These are phyloP conservation scores for Criorhina ranunculi DNA, from an alignment of 2,888 invertebrate species.

Conservation along the genomic window DNA sequence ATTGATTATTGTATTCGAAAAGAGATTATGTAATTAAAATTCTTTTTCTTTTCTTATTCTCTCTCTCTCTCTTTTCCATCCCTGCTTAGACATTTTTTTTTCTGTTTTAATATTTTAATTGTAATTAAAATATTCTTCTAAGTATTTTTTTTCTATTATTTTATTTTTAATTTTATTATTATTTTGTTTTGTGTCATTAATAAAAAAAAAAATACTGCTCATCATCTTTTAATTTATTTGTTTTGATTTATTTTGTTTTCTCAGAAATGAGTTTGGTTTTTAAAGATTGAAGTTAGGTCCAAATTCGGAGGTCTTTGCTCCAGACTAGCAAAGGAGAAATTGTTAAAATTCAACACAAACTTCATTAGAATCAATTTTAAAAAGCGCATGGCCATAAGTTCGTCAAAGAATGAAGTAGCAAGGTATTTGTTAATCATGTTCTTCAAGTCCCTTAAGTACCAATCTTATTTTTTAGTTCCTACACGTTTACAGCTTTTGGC, in stretches of 20 bases:
- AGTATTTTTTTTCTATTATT: slow-evolving; percentile 42
- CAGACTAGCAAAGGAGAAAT: too few species aligned
- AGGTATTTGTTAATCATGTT: too few species aligned
- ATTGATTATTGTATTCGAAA: slow-evolving; percentile 44
- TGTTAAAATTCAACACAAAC: too few species aligned
- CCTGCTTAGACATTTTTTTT: slow-evolving; percentile 33
- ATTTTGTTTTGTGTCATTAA: slow-evolving; percentile 70
- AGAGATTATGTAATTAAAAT: slow-evolving; percentile 48
- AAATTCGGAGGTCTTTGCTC: too few species aligned
- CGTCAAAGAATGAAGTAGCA: too few species aligned
- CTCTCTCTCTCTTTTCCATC: slow-evolving; percentile 13
- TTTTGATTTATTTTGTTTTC: slow-evolving; percentile 1
- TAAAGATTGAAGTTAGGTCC: neutral
- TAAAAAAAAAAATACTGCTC: slow-evolving; percentile 73
- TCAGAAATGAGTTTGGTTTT: neutral
- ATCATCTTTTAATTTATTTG: slow-evolving; percentile 46
- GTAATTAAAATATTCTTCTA: slow-evolving; percentile 38
- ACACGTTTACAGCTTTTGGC: too few species aligned
- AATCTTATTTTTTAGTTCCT: too few species aligned
- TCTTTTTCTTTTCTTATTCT: slow-evolving; percentile 20
- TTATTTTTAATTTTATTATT: slow-evolving; percentile 70
- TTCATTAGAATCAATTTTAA: too few species aligned
- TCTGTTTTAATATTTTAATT: slow-evolving; percentile 23
- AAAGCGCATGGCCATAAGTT: too few species aligned
- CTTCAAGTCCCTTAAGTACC: too few species aligned